Base-by-base conservation (phyloP, 1,140 invertebrate genomes). In the Steinernema feltiae region DNA sequence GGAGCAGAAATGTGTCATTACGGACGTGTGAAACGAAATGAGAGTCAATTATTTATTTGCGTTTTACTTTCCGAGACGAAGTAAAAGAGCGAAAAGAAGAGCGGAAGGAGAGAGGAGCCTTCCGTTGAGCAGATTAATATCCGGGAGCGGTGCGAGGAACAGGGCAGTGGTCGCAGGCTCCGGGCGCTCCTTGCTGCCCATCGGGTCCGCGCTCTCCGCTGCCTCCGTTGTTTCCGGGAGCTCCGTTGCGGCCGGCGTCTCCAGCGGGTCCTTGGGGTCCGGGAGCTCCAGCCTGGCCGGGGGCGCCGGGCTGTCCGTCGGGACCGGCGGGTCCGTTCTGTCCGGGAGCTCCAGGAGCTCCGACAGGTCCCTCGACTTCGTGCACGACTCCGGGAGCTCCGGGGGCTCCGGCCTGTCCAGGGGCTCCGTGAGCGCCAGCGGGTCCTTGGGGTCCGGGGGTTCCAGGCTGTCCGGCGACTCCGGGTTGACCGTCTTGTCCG, bases 91-190 rank as follows among this genome's bases (percentile, higher is more conserved):
- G 24, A 12, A 27, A 63, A 3, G 53, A 63, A 63, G 53, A 63
- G 24, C 7, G 53, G 53, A 63, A 63, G 24, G 3, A 46, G 41
- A 46, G 53, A 12, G 12, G 53, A 63, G 53, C 7, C 3, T n/a
- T 21, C 12, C 7, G 35, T 41, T 21, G 63, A 73, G 69, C 73
- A n/a, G n/a, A n/a, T 77, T 79, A 79, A 71, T 79, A 79, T 74
- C 78, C 78, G 63, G 78, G 78, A 48, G 78, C 78, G 41, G 78
- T 79, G 35, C 78, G 53, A 31, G 78, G 78, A 48, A 76, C 76
- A 69, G 78, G 76, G 76, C 78, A 79, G 72, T 79, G 78, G 53
- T 70, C 71, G 76, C 78, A 79, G 46, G 48, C 71, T 73, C 78
- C 78, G 31, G 71, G 21, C n/a, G 63, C 74, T 74, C 78, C 78